phyloP scores from a whole-genome alignment of 2,797 vertebrate genomes.

The Eurystomus glaucurus region DNA sequence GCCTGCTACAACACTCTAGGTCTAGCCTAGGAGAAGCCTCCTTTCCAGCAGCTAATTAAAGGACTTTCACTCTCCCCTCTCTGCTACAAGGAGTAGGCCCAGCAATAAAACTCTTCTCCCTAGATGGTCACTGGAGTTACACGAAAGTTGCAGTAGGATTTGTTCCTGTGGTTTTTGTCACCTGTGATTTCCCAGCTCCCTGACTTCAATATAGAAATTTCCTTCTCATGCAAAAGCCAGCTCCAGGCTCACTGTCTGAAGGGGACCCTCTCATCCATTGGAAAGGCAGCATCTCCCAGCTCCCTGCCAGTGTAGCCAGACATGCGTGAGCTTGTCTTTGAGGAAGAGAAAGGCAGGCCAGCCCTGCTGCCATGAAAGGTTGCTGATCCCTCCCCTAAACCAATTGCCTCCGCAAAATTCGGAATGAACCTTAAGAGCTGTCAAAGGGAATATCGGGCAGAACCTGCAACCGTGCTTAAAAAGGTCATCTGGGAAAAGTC shows the following conservation, averaged over 20 bases:
- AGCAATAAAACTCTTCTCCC: not conserved
- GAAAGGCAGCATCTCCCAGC: not conserved
- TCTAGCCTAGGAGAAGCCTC: not conserved
- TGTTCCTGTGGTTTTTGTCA: not conserved
- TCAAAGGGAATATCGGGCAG: not conserved
- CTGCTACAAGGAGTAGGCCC: not conserved
- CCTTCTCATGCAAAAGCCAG: not conserved
- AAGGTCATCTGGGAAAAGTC: slow-evolving; percentile 69
- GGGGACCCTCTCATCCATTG: fast-evolving
- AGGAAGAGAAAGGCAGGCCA: not conserved
- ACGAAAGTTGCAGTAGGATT: not conserved
- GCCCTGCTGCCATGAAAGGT: not conserved
- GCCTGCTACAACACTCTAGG: not conserved
- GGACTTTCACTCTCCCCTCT: not conserved
- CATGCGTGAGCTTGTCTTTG: not conserved
- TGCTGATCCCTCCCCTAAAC: slow-evolving; percentile 32
- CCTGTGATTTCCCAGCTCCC: not conserved
- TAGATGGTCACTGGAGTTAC: not conserved
- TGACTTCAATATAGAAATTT: not conserved
- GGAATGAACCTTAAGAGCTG: slow-evolving; percentile 51
- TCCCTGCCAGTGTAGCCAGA: fast-evolving
- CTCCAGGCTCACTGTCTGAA: not conserved
- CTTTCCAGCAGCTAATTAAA: not conserved
- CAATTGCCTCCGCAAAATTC: not conserved
- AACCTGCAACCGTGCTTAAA: slow-evolving; percentile 14